Base-by-base conservation (phyloP, 2,113 vertebrate genomes). In the Penelope pileata region DNA sequence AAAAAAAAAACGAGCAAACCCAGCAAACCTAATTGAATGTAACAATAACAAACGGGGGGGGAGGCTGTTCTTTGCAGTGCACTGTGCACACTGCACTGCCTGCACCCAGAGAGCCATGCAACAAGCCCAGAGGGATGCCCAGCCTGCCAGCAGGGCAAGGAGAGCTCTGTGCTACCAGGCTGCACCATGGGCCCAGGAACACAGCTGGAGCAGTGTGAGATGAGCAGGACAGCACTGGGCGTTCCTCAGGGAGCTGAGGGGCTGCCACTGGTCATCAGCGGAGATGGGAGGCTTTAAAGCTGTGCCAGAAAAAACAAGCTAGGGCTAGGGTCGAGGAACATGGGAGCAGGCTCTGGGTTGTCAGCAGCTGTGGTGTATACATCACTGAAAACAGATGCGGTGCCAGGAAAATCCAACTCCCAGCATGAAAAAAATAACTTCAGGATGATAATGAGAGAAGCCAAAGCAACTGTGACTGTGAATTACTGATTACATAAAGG, bases 391-490 rank as follows among this genome's bases (percentile, higher is more conserved):
- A 94, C 90, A 85, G 93, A 96, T 54, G 38, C 47, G 9, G 80
- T 95, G 96, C 96, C 96, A 96, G 94, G 91, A 97, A 97, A 95
- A 96, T 88, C 83, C 94, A 91, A 58, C 85, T 96, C 94, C 87
- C 94, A 96, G 91, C 81, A 77, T 84, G 91, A 85, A 96, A 95
- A 95, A 94, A 93, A 92, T 81, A 95, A 93, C 91, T 95, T 70
- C 38, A 72, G 87, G 93, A 94, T 84, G 82, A 96, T 91, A 96
- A 92, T 80, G 91, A 90, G 70, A 85, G 60, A 91, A 84, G 67
- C 59, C 64, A 79, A 87, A 88, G 89, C 47, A 92, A 96, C 89
- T 88, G 69, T 0, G 2, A 92, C 58, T 70, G 72, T 85, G 86
- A 94, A 85, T 88, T 88, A 82, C 34, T 5, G 54, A 94, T 94